These are phyloP conservation scores for Mastigias papua DNA, from an alignment of 30 jellyfish, hydroid and myxozoan genomes.

Conservation along the genomic window DNA sequence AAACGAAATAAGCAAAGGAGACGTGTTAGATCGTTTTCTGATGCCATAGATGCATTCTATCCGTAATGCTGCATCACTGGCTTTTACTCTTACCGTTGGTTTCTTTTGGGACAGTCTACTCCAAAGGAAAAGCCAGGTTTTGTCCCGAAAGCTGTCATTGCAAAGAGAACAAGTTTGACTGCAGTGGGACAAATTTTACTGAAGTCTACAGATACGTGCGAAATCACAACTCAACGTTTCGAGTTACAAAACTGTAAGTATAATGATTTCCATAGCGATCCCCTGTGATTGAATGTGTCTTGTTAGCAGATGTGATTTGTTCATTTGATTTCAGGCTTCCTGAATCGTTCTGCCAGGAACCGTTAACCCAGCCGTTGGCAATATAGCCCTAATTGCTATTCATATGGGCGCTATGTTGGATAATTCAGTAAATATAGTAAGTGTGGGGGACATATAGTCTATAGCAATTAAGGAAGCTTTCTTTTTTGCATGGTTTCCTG, in stretches of 20 bases:
- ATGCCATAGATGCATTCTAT: neutral
- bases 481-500: too few species aligned
- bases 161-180: conserved; percentile 50
- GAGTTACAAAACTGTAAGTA: conserved; percentile 56
- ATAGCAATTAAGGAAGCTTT: too few species aligned
- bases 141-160: conserved; percentile 60
- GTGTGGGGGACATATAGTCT: too few species aligned
- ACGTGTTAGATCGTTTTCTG: neutral
- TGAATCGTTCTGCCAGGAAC: neutral
- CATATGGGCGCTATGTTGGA: too few species aligned
- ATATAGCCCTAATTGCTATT: too few species aligned
- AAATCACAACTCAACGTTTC: conserved; percentile 46
- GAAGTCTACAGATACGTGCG: conserved; percentile 28
- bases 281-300: neutral
- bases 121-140: conserved; percentile 20
- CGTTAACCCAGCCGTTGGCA: too few species aligned
- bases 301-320: neutral
- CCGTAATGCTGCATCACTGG: neutral
- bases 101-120: neutral
- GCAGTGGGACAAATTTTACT: conserved; percentile 52
- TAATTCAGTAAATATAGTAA: too few species aligned
- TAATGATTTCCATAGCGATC: neutral
- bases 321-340: neutral
- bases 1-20: neutral
- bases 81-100: neutral